phyloP scores from a whole-genome alignment of 2,888 invertebrate genomes.

The Cerceris rybyensis region DNA sequence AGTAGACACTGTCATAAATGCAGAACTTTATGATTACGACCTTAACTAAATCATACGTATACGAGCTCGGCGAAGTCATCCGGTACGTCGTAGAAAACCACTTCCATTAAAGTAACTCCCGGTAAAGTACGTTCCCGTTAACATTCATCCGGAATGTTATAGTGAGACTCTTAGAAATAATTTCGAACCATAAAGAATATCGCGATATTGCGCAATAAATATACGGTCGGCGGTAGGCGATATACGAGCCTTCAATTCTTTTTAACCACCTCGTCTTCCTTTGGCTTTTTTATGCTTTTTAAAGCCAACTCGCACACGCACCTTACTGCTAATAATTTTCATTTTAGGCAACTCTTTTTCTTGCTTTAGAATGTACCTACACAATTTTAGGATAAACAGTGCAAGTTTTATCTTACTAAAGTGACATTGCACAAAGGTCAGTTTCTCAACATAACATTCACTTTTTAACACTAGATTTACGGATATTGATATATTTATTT shows the following conservation, averaged over 20 bases:
- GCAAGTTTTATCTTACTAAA: too few relatives aligned
- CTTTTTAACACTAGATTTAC: too few relatives aligned
- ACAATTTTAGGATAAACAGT: too few relatives aligned
- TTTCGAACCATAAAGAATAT: conserved; percentile 25
- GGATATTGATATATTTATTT: too few relatives aligned
- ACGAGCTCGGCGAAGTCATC: conserved; percentile 46
- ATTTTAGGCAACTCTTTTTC: too few relatives aligned
- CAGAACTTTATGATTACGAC: conserved; percentile 53
- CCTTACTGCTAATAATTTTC: too few relatives aligned
- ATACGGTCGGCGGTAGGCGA: neutral
- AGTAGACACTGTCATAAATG: conserved; percentile 47
- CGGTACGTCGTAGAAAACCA: conserved; percentile 42
- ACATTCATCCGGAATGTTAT: conserved; percentile 35
- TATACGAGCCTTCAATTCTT: neutral
- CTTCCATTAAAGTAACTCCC: conserved; percentile 54
- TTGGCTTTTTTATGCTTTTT: neutral
- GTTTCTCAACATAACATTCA: too few relatives aligned
- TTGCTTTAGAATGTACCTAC: too few relatives aligned
- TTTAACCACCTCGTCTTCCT: neutral
- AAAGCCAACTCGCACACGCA: too few relatives aligned
- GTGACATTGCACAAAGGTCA: too few relatives aligned
- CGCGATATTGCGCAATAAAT: conserved; percentile 29
- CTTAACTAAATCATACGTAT: conserved; percentile 54
- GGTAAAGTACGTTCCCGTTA: conserved; percentile 43
- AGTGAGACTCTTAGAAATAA: conserved; percentile 34